Conservation (phyloP, 1,140 invertebrate species). For the Lepidotrigona ventralis region DNA sequence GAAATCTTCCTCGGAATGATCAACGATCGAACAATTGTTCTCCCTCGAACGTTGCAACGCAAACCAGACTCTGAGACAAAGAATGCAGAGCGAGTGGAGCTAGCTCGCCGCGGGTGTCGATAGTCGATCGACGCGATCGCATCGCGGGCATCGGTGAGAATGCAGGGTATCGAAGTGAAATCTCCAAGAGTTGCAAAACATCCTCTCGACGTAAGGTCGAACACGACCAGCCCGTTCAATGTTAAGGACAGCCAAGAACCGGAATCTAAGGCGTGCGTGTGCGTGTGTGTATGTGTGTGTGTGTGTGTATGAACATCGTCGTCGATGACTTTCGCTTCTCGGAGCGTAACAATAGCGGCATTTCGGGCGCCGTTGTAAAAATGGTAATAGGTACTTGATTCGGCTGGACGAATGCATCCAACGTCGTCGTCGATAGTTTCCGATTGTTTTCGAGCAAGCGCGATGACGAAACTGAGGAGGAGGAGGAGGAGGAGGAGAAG, state of each 20-base stretch:
- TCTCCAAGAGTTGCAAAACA: slow-evolving; percentile 59
- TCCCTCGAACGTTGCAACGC: too few relatives aligned
- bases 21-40: too few relatives aligned
- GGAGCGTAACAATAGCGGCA: slow-evolving; percentile 31
- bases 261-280: slow-evolving; percentile 51
- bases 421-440: slow-evolving; percentile 49
- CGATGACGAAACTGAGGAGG: slow-evolving; percentile 56
- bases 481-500: too few relatives aligned
- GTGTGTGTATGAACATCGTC: slow-evolving; percentile 34
- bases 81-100: too few relatives aligned
- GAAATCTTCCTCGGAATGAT: not conserved
- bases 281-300: slow-evolving; percentile 11
- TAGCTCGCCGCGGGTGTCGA: not conserved
- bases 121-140: not conserved
- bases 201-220: slow-evolving; percentile 57
- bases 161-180: slow-evolving; percentile 57
- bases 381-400: not conserved
- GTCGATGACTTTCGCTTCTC: slow-evolving; percentile 31
- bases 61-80: too few relatives aligned
- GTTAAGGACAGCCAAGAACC: slow-evolving; percentile 62
- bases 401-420: not conserved
- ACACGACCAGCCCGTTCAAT: slow-evolving; percentile 55
- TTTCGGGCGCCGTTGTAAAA: not conserved
- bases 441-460: slow-evolving; percentile 47
- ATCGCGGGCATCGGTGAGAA: slow-evolving; percentile 23